Conservation (phyloP, 1,140 invertebrate species). For the Trypoxylus dichotomus region DNA sequence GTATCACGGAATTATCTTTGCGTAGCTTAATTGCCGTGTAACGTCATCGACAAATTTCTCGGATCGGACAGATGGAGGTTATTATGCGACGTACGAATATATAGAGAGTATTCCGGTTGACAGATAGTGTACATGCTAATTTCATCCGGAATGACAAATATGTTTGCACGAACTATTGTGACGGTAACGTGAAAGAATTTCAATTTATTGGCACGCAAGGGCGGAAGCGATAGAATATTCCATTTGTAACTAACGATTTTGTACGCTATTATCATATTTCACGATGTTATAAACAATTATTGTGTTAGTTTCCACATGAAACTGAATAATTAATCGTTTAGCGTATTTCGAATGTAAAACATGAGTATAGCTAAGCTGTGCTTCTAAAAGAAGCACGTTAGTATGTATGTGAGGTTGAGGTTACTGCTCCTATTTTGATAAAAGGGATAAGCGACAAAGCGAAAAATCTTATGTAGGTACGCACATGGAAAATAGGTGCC, state of each 20-base stretch:
- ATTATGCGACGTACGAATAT: background rate
- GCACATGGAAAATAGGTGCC: no score
- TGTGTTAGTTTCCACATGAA: background rate
- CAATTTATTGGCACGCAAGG: conserved; percentile 20
- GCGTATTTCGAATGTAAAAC: background rate
- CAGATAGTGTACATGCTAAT: conserved; percentile 7
- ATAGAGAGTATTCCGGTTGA: background rate
- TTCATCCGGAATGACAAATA: conserved; percentile 9
- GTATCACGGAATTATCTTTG: background rate
- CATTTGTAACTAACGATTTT: background rate
- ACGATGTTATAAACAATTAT: background rate
- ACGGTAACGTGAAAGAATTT: background rate
- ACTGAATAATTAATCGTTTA: background rate
- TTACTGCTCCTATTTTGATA: no score
- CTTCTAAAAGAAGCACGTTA: no score
- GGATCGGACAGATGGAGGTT: background rate
- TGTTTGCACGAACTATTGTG: conserved; percentile 21
- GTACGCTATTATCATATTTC: background rate
- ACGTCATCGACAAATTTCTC: background rate
- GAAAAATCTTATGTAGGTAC: no score
- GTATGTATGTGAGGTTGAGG: no score
- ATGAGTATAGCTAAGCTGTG: no score
- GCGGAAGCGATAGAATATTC: background rate
- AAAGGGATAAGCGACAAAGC: no score
- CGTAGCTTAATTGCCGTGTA: background rate